phyloP scores from a whole-genome alignment of 2,888 invertebrate species.

The Drosophila dives region DNA sequence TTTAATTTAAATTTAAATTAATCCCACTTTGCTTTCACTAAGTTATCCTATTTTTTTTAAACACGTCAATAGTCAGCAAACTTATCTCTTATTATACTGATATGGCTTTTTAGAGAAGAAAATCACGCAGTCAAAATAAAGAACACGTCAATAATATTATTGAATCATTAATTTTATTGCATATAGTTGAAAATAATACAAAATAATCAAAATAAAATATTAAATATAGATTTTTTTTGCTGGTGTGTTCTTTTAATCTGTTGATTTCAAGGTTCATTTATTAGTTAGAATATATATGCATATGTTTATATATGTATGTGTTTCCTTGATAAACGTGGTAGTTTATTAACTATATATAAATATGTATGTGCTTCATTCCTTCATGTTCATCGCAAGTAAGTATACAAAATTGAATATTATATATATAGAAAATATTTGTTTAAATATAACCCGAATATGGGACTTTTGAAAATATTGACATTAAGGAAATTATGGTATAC shows the following conservation, averaged over 20 bases:
- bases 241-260: constrained; percentile 52
- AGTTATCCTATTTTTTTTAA: constrained; percentile 33
- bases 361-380: constrained; percentile 54
- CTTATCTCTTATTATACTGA: constrained; percentile 33
- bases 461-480: constrained; percentile 39
- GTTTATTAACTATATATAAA: constrained; percentile 59
- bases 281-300: constrained; percentile 47
- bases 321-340: constrained; percentile 49
- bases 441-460: constrained; percentile 36
- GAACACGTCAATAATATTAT: neutral
- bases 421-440: constrained; percentile 33
- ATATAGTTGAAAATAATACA: constrained; percentile 32
- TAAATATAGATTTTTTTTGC: constrained; percentile 15
- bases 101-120: neutral
- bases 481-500: constrained; percentile 18
- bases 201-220: constrained; percentile 36
- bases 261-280: constrained; percentile 67
- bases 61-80: constrained; percentile 18
- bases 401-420: constrained; percentile 46
- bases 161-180: constrained; percentile 52
- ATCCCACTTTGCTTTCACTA: neutral
- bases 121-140: neutral
- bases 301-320: constrained; percentile 39
- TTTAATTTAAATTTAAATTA: neutral
- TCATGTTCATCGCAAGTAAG: constrained; percentile 23